phyloP scores from a whole-genome alignment of 2,888 invertebrate genomes.

The Amphipoea oculea region DNA sequence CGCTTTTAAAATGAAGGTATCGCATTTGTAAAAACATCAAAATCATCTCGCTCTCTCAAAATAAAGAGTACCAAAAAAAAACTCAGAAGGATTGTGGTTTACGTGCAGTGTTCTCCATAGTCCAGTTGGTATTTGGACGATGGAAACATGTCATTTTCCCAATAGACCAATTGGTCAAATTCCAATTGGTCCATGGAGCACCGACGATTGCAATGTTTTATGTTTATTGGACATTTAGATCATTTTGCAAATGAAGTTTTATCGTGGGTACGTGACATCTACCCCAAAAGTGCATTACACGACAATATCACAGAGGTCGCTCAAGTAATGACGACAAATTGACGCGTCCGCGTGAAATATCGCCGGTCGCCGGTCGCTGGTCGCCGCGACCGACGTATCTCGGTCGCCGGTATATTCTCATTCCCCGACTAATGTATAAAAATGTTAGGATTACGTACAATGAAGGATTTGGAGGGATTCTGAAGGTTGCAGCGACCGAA shows the following conservation, averaged over 20 bases:
- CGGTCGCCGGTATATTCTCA: conserved; percentile 62
- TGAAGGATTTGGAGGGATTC: conserved; percentile 68
- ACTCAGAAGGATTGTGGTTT: too few relatives aligned
- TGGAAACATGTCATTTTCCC: too few relatives aligned
- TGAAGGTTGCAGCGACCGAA: conserved; percentile 54
- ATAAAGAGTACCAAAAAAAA: too few relatives aligned
- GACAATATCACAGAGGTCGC: conserved; percentile 54
- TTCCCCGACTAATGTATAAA: conserved; percentile 68
- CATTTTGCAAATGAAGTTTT: conserved; percentile 41
- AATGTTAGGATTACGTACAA: conserved; percentile 68
- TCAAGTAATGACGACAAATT: conserved; percentile 75
- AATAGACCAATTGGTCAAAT: too few relatives aligned
- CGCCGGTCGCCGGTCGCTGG: conserved; percentile 42
- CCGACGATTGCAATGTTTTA: conserved; percentile 1
- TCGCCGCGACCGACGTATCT: conserved; percentile 35
- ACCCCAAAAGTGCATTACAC: conserved; percentile 57
- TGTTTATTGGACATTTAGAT: conserved; percentile 16
- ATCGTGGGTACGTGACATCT: conserved; percentile 47
- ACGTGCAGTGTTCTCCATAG: too few relatives aligned
- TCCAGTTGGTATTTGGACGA: too few relatives aligned
- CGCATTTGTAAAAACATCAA: neutral
- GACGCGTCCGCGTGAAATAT: conserved; percentile 70
- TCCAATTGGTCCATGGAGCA: too few relatives aligned
- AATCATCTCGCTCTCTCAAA: neutral
- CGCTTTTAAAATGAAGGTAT: neutral